Base-by-base conservation (phyloP, 1,140 invertebrate species). In the Aphelenchoides avenae region DNA sequence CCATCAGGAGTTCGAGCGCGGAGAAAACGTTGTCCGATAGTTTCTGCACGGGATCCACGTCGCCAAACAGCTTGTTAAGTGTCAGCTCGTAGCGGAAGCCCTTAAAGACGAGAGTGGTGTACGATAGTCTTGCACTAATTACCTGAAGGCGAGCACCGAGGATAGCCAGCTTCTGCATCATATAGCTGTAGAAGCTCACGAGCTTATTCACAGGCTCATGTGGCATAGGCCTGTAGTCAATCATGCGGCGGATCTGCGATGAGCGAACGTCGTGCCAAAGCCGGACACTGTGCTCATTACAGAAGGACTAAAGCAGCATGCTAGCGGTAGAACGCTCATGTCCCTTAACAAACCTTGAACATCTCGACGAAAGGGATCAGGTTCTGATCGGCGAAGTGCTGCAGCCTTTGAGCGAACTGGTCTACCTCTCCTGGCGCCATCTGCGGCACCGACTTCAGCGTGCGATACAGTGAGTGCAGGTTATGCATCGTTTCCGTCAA, bases 111-210 rank as follows among this genome's bases (percentile, higher is more conserved):
- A 66, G 50, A 11, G 18, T 30, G 22, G 11, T 13, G 11, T 13
- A 11, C 11, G 11, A 11, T 11, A 11, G 39, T 13, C 11, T 13
- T 44, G 42, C n/a, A 11, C 13, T 33, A 18, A 42, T 5, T 34
- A 53, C 71, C 49, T 72, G 72, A 22, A 75, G 48, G 7, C 73
- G 36, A 3, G 73, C 73, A 31, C 55, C 71, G 7, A 75, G 55
- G 42, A 77, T 67, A 15, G 73, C 73, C 33, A 75, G 37, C 3
- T 52, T 47, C 48, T 74, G 73, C 68, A 77, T 76, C 70, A 75
- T 75, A 43, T 50, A 50, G 13, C 53, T 62, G 47, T 75, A 75
- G 54, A 75, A 75, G 26, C 49, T 53, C 15, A 75, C 73, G 18
- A 75, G 50, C 9, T 49, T 46, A 18, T 52, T 61, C 9, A 75